A percentile compares a stretch with the other conserved stretches of the same genome.
phyloP scores from a whole-genome alignment of 2,888 invertebrate species.

The Arge pagana region DNA sequence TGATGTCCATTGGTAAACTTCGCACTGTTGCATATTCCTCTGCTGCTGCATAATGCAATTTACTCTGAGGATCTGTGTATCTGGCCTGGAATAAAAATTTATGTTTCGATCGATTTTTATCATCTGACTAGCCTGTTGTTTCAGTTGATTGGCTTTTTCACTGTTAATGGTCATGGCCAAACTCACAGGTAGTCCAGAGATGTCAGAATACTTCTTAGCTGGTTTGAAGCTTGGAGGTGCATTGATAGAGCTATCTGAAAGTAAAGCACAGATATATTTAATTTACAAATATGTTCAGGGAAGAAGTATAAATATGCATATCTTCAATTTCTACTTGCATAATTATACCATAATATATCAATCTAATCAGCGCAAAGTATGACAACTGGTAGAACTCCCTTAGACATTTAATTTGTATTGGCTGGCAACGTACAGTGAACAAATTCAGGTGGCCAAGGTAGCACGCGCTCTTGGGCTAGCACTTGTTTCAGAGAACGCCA shows the following conservation, averaged over 20 bases:
- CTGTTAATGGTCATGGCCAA: too few relatives aligned
- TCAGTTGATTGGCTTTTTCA: too few relatives aligned
- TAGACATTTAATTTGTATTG: constrained; percentile 10
- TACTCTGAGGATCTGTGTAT: constrained; percentile 90
- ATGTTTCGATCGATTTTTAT: constrained; percentile 22
- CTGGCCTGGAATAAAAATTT: constrained; percentile 64
- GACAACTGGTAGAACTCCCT: constrained; percentile 4
- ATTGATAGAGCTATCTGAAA: constrained; percentile 82
- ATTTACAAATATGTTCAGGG: constrained; percentile 14
- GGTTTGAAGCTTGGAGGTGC: constrained; percentile 91
- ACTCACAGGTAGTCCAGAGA: constrained; percentile 79
- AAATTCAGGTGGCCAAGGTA: constrained; percentile 78
- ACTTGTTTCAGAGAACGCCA: constrained; percentile 92
- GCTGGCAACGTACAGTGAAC: constrained; percentile 69
- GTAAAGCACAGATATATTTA: too few relatives aligned
- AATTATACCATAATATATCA: constrained; percentile 2
- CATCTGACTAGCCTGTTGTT: too few relatives aligned
- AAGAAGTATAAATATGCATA: too few relatives aligned
- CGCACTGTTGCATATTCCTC: constrained; percentile 88
- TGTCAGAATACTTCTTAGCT: constrained; percentile 91
- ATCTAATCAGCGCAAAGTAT: constrained; percentile 12
- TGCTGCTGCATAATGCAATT: constrained; percentile 80
- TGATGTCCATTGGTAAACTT: constrained; percentile 88
- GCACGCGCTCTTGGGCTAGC: constrained; percentile 74
- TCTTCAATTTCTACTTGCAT: neutral